phyloP scores from a whole-genome alignment of 2,888 invertebrate species.

The Dichetophora obliterata region DNA sequence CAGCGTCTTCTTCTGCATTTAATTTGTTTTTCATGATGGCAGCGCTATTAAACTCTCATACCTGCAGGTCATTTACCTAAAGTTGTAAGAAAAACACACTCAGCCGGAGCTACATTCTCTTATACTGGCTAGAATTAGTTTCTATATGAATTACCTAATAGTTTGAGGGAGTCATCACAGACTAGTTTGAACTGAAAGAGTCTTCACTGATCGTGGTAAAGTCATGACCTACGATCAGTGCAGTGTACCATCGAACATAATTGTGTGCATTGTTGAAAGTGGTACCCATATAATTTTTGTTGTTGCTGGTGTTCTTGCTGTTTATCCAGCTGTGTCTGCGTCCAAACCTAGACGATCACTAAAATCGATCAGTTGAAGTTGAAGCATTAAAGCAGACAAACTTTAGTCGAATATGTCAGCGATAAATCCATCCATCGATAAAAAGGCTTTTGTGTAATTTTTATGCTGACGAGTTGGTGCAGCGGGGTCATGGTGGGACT shows the following conservation, averaged over 20 bases:
- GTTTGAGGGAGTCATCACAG: neutral
- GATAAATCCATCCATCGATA: conserved; percentile 38
- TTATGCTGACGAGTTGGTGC: neutral
- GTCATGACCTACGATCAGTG: conserved; percentile 57
- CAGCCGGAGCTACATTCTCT: neutral
- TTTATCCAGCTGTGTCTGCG: conserved; percentile 29
- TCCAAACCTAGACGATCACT: conserved; percentile 8
- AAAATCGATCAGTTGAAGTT: conserved; percentile 35
- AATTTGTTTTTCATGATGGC: conserved; percentile 61
- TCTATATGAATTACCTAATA: neutral
- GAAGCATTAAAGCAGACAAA: conserved; percentile 28
- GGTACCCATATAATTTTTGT: conserved; percentile 6
- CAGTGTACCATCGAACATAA: neutral
- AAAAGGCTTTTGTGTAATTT: neutral
- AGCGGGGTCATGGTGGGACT: neutral
- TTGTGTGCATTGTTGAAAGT: conserved; percentile 2
- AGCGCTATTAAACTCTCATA: conserved; percentile 51
- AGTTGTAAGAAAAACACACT: neutral
- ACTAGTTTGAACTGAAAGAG: conserved; percentile 37
- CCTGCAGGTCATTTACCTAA: conserved; percentile 41
- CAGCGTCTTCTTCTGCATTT: neutral
- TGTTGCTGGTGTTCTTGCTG: conserved; percentile 11
- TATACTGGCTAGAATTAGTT: neutral
- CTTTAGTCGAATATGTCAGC: conserved; percentile 33
- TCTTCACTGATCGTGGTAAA: conserved; percentile 63